Evolutionary conservation across 2,797 vertebrate genomes (phyloP).

Genomic region (Paguma larvata): DNA sequence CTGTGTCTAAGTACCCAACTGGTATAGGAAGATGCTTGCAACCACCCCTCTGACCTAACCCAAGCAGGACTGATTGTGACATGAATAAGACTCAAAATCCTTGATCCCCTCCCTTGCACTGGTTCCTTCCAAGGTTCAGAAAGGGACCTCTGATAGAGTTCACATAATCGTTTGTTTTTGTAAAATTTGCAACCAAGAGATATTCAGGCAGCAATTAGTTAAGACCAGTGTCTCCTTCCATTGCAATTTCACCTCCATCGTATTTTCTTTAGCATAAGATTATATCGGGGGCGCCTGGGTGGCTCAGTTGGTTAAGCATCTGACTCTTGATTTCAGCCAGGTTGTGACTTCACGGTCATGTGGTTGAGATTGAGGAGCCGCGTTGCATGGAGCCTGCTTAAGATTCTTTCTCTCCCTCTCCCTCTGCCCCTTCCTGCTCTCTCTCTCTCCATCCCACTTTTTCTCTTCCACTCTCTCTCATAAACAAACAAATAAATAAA

Average conservation of each 20-base stretch:
- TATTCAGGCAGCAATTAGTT: not conserved
- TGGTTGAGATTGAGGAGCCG: too few relatives aligned
- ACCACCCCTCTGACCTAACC: not conserved
- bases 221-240: not conserved
- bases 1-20: not conserved
- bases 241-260: not conserved
- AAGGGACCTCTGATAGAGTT: not conserved
- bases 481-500: too few relatives aligned
- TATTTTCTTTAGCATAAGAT: not conserved
- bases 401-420: too few relatives aligned
- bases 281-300: too few relatives aligned
- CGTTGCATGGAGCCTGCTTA: too few relatives aligned
- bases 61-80: not conserved
- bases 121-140: not conserved
- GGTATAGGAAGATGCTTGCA: not conserved
- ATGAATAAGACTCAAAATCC: not conserved
- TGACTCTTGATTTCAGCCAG: too few relatives aligned
- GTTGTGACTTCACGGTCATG: too few relatives aligned
- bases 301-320: too few relatives aligned
- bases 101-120: not conserved
- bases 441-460: too few relatives aligned
- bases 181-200: not conserved
- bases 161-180: not conserved
- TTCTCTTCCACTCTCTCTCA: too few relatives aligned
- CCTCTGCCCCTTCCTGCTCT: too few relatives aligned